Evolutionary conservation across 2,113 vertebrate species (phyloP).

Genomic region (Centropus unirufus): DNA sequence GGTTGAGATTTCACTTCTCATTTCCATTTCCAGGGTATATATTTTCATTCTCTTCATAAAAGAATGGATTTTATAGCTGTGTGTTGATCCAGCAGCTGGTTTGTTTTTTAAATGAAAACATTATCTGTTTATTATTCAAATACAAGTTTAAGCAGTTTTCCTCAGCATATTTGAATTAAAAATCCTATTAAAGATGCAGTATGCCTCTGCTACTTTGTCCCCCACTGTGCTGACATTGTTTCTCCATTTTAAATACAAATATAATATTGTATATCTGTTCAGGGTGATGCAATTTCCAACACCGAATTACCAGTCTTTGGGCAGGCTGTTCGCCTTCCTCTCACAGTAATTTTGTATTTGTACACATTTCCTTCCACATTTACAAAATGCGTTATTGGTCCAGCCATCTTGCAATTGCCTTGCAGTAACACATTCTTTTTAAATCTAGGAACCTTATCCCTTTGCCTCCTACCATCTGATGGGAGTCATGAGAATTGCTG

Average conservation of each 20-base stretch:
- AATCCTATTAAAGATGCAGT: constrained; percentile 80
- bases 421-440: constrained; percentile 64
- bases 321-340: constrained; percentile 66
- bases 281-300: constrained; percentile 73
- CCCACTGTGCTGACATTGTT: constrained; percentile 36
- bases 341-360: constrained; percentile 65
- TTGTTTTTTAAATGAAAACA: constrained; percentile 69
- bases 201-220: constrained; percentile 70
- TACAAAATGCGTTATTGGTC: constrained; percentile 70
- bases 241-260: constrained; percentile 68
- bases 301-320: constrained; percentile 69
- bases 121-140: constrained; percentile 81
- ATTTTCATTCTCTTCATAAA: constrained; percentile 35
- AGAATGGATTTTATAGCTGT: constrained; percentile 49
- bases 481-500: constrained; percentile 74
- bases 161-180: constrained; percentile 78
- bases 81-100: constrained; percentile 64
- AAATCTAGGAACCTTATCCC: constrained; percentile 65
- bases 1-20: constrained; percentile 56
- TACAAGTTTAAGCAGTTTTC: constrained; percentile 77
- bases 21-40: constrained; percentile 65
- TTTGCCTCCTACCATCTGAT: constrained; percentile 63
- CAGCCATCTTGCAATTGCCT: constrained; percentile 55
- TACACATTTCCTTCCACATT: constrained; percentile 56
- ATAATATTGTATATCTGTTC: constrained; percentile 73